phyloP scores from a whole-genome alignment of 2,888 invertebrate species.

The Holacanthella duospinosa region DNA sequence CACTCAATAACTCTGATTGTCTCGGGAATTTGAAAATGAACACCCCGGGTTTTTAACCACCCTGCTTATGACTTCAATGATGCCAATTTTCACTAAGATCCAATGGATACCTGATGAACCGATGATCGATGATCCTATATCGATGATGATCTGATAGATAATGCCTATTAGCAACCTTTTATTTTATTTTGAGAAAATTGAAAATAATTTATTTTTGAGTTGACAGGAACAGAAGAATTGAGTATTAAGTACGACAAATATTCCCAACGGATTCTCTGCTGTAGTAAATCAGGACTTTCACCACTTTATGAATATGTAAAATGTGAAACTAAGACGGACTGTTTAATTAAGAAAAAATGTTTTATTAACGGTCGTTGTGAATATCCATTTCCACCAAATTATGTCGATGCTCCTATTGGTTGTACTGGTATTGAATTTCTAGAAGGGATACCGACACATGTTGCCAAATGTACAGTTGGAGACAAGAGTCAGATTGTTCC shows the following conservation, averaged over 20 bases:
- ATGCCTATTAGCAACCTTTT: too few species aligned
- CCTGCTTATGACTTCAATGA: too few species aligned
- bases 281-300: slow-evolving; percentile 28
- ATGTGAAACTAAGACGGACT: slow-evolving; percentile 34
- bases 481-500: slow-evolving; percentile 17
- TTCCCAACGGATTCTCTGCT: slow-evolving; percentile 28
- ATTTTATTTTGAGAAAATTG: background rate
- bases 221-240: slow-evolving; percentile 22
- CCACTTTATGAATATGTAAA: slow-evolving; percentile 30
- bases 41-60: too few species aligned
- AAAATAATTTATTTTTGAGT: background rate
- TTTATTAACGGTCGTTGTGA: slow-evolving; percentile 31
- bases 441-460: slow-evolving; percentile 29
- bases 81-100: too few species aligned
- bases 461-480: slow-evolving; percentile 29
- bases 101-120: too few species aligned
- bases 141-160: too few species aligned
- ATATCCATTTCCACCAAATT: slow-evolving; percentile 30
- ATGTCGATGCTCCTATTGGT: slow-evolving; percentile 31
- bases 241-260: slow-evolving; percentile 26
- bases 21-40: too few species aligned
- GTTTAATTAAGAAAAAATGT: slow-evolving; percentile 29
- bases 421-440: slow-evolving; percentile 31
- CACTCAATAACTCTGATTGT: too few species aligned
- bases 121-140: too few species aligned